phyloP scores from a whole-genome alignment of 1,140 invertebrate genomes.

The Linepithema humile region DNA sequence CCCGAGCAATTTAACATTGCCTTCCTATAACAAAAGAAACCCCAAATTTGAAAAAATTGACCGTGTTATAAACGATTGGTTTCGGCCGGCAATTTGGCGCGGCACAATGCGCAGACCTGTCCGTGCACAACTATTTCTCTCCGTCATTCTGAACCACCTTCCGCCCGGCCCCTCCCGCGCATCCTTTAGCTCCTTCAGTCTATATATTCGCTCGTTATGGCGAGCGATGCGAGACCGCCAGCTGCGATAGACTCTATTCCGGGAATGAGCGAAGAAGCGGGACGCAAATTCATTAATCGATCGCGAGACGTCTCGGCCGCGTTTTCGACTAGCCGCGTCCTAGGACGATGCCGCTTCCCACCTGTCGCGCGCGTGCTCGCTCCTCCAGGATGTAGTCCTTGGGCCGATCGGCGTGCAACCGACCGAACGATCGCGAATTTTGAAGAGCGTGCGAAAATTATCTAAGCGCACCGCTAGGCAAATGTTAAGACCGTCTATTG shows the following conservation, averaged over 20 bases:
- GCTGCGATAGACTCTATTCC: slow-evolving; percentile 63
- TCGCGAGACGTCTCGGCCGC: slow-evolving; percentile 40
- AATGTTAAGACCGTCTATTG: slow-evolving; percentile 7
- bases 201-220: slow-evolving; percentile 27
- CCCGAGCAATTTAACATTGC: neutral
- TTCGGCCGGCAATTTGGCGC: slow-evolving; percentile 34
- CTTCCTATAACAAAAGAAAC: neutral
- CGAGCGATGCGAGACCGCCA: slow-evolving; percentile 62
- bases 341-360: slow-evolving; percentile 68
- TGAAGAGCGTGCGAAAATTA: slow-evolving; percentile 1
- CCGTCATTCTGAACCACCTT: slow-evolving; percentile 1
- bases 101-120: slow-evolving; percentile 24
- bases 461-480: slow-evolving; percentile 31
- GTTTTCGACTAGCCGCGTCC: slow-evolving; percentile 49
- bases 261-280: slow-evolving; percentile 60
- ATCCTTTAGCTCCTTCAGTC: neutral
- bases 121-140: slow-evolving; percentile 33
- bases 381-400: slow-evolving; percentile 36
- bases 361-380: slow-evolving; percentile 61
- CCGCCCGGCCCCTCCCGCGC: neutral
- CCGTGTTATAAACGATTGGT: neutral
- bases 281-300: slow-evolving; percentile 70
- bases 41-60: neutral
- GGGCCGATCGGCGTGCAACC: neutral
- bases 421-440: slow-evolving; percentile 36